Evolutionary conservation across 2,797 vertebrate genomes (phyloP).

Genomic region (Lagorchestes hirsutus): DNA sequence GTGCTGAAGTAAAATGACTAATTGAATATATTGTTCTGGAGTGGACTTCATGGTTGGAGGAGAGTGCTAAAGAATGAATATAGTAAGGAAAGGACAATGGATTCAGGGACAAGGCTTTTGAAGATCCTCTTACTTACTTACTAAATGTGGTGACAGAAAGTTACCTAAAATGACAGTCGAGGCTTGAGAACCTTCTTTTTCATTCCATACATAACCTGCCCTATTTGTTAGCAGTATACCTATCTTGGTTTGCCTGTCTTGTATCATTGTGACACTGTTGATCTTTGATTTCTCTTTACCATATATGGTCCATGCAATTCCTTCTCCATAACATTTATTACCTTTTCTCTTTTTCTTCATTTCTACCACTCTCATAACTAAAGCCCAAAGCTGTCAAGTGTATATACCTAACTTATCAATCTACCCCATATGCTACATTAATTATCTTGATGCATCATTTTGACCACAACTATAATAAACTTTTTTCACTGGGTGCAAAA

Average conservation of each 20-base stretch:
- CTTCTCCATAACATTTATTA: not conserved
- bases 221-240: not conserved
- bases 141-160: not conserved
- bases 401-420: not conserved
- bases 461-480: not conserved
- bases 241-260: not conserved
- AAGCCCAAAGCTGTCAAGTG: not conserved
- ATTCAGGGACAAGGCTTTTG: not conserved
- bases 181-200: not conserved
- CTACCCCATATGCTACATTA: rapidly evolving
- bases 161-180: too few species aligned
- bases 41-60: not conserved
- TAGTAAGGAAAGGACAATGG: not conserved
- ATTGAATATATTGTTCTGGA: not conserved
- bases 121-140: not conserved
- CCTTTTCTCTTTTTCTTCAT: not conserved
- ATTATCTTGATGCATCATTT: not conserved
- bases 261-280: not conserved
- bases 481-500: not conserved
- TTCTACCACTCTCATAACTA: not conserved
- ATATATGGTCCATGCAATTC: not conserved
- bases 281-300: not conserved
- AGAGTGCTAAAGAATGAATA: not conserved
- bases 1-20: not conserved
- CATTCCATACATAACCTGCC: not conserved